Evolutionary conservation across 2,113 vertebrate species (phyloP).

Genomic region (Empidonax traillii): DNA sequence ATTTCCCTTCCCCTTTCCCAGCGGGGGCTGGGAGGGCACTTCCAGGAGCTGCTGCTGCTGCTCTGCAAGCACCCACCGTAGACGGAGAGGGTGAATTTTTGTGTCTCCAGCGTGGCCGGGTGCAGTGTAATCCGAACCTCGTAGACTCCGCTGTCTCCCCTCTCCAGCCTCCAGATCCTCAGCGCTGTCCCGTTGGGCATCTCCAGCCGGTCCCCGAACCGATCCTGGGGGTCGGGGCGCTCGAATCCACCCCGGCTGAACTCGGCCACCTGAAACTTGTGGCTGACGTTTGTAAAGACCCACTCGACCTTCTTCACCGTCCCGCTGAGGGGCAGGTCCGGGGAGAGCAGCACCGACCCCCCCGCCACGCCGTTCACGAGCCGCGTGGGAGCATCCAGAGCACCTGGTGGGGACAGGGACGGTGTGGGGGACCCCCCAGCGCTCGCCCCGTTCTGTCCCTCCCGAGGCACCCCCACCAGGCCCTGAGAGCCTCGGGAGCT

Average conservation of each 20-base stretch:
- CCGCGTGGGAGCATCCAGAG: fast-evolving
- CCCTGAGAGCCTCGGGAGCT: not conserved
- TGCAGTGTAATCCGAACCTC: not conserved
- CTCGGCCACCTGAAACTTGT: not conserved
- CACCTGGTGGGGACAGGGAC: not conserved
- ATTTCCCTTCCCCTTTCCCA: not conserved
- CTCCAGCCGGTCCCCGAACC: not conserved
- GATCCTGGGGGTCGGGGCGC: not conserved
- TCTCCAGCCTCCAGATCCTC: no score
- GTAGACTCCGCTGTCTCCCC: not conserved
- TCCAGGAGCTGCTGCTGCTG: no score
- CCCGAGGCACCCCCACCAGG: not conserved
- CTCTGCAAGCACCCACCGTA: not conserved
- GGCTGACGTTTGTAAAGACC: fast-evolving
- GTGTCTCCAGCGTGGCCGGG: not conserved
- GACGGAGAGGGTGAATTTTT: not conserved
- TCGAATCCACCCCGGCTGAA: fast-evolving
- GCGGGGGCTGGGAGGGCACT: no score
- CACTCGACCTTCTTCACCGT: not conserved
- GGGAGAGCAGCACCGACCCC: not conserved
- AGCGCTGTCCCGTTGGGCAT: not conserved
- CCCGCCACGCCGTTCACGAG: not conserved
- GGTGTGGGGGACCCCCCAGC: not conserved
- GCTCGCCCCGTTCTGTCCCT: not conserved
- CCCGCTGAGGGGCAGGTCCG: no score